Base-by-base conservation (phyloP, 2,888 invertebrate species). In the Laspeyria flexula region DNA sequence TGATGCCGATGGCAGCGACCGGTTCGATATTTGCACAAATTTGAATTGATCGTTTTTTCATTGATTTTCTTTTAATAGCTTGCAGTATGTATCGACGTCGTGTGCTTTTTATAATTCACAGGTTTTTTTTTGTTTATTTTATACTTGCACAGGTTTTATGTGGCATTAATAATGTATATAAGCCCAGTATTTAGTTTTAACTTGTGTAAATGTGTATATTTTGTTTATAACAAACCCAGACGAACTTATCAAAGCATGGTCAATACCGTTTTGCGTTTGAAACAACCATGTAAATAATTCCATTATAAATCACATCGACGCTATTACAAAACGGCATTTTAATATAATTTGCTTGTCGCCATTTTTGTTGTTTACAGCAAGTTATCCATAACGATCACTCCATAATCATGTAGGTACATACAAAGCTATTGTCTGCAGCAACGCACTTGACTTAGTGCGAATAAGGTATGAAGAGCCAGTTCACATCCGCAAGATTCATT, bases 1-100 rank as follows among this genome's bases (percentile, higher is more conserved):
- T 89, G 88, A 75, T 85, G 83, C 83, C 88, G 70, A 87, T 86
- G 85, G 57, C 48, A 49, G 71, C 67, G 39, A 91, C 93, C 90
- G 91, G 92, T 92, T 90, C 85, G 90, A 82, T 66, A 72, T 77
- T 73, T 77, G 72, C n/a, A n/a, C n/a, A n/a, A 47, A 71, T 79
- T 79, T 84, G 80, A 77, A 80, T 84, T 80, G 71, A 73, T 59
- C 70, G 75, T 76, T 75, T 75, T 18, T 78, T 71, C 71, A 68
- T 62, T 70, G 67, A 18, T 71, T 63, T 71, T 64, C 64, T 62
- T 62, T 56, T 66, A 62, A 66, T 62, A 66, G 68, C 67, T 71
- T 73, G 70, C 45, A 55, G 63, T 64, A 71, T 63, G 67, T 70
- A 52, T 61, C 59, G 54, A 34, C 65, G 51, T 65, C 58, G 69